phyloP scores from a whole-genome alignment of 2,113 vertebrate genomes.

The Centropus bengalensis region DNA sequence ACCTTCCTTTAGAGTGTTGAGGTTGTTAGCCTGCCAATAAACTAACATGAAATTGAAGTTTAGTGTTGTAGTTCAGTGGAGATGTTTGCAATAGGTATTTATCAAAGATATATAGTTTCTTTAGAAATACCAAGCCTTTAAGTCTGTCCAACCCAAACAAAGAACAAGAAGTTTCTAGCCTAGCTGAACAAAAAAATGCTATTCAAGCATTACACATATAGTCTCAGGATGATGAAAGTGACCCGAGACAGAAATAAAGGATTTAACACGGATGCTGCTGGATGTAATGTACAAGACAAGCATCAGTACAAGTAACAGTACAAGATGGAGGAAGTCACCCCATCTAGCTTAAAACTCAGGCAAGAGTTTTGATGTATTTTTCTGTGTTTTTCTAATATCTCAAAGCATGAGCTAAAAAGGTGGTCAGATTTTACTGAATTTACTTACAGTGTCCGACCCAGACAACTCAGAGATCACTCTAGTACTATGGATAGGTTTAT shows the following conservation, averaged over 20 bases:
- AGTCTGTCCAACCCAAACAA: not conserved
- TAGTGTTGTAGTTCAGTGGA: not conserved
- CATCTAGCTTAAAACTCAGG: not conserved
- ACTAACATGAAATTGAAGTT: conserved; percentile 75
- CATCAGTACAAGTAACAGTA: not conserved
- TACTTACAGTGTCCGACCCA: not conserved
- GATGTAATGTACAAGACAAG: fast-evolving
- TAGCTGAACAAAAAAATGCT: not conserved
- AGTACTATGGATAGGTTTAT: not conserved
- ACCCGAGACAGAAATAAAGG: not conserved
- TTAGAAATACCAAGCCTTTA: not conserved
- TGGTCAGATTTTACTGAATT: not conserved
- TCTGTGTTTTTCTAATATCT: not conserved
- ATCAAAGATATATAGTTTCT: not conserved
- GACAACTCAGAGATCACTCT: not conserved
- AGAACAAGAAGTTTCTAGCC: not conserved
- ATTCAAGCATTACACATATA: not conserved
- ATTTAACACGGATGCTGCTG: not conserved
- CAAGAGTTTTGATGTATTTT: not conserved
- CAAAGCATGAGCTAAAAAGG: not conserved
- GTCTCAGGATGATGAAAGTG: not conserved
- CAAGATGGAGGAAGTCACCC: not conserved
- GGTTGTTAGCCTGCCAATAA: conserved; percentile 93
- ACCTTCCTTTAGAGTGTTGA: conserved; percentile 93
- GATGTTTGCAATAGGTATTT: not conserved